These are phyloP conservation scores for Thysanoteuthis rhombus DNA, from an alignment of 2,888 invertebrate genomes.

Conservation along the genomic window DNA sequence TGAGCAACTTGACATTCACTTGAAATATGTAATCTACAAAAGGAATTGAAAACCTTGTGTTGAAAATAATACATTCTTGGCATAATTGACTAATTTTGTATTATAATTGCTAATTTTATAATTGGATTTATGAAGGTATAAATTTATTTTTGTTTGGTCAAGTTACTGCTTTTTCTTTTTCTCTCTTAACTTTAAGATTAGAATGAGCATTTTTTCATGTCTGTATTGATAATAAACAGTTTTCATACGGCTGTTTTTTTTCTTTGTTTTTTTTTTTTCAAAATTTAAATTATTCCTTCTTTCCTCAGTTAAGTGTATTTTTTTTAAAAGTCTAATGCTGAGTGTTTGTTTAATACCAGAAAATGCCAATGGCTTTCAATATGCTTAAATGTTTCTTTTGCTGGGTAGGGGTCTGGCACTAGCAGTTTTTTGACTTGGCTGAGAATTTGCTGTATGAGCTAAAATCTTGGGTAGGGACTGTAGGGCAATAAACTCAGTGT, in stretches of 20 bases:
- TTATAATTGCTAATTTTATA: not conserved
- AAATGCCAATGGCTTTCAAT: not conserved
- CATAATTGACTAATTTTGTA: not conserved
- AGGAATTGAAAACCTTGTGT: not conserved
- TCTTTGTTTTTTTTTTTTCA: not conserved
- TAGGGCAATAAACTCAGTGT: not conserved
- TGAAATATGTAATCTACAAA: not conserved
- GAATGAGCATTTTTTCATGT: not conserved
- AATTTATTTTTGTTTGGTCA: not conserved
- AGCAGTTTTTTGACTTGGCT: not conserved
- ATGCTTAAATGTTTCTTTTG: not conserved
- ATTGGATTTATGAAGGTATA: not conserved
- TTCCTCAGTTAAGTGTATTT: too few species aligned
- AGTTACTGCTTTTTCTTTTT: not conserved
- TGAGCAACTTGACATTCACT: not conserved
- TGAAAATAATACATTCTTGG: not conserved
- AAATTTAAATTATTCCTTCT: not conserved
- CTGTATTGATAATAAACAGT: not conserved
- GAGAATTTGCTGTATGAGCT: not conserved
- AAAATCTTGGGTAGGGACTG: too few species aligned
- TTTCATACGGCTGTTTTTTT: not conserved
- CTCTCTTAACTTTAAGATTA: not conserved
- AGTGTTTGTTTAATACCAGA: not conserved
- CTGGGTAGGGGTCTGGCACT: not conserved
- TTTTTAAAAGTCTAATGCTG: too few species aligned